Evolutionary conservation across 2,113 vertebrate genomes (phyloP).

Genomic region (Tupaia chinensis): DNA sequence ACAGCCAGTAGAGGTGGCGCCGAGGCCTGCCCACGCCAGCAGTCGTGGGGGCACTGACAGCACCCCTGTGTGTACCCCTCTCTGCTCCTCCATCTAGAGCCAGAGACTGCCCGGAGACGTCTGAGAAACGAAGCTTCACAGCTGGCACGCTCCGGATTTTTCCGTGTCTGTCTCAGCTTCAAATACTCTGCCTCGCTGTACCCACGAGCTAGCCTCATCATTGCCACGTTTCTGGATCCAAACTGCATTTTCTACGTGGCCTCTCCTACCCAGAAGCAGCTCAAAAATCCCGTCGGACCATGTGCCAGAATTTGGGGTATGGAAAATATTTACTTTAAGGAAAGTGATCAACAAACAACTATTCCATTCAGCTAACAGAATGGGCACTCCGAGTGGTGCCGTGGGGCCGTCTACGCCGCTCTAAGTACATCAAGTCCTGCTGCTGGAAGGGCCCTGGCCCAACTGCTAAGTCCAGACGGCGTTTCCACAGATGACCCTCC

Average conservation of each 20-base stretch:
- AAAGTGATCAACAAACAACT: neutral
- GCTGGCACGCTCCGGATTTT: neutral
- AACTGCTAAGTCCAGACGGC: neutral
- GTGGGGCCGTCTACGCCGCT: accelerated
- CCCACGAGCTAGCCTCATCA: neutral
- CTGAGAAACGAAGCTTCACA: neutral
- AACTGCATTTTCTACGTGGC: neutral
- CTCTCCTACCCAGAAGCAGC: slow-evolving; percentile 5
- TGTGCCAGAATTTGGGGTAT: neutral
- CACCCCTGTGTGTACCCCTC: neutral
- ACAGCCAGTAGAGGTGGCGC: neutral
- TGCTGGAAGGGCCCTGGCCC: neutral
- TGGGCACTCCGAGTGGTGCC: neutral
- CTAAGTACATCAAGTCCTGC: neutral
- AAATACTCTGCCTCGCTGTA: neutral
- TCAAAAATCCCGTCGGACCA: neutral
- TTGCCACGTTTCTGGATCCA: neutral
- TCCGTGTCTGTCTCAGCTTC: neutral
- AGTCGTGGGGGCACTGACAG: neutral
- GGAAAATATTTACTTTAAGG: neutral
- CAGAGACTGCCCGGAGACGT: neutral
- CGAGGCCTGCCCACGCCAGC: neutral
- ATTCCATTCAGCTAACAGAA: neutral
- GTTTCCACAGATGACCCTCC: neutral
- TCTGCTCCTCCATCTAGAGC: neutral